Conservation (phyloP, 2,797 vertebrate species). For the Arremon brunneinucha region DNA sequence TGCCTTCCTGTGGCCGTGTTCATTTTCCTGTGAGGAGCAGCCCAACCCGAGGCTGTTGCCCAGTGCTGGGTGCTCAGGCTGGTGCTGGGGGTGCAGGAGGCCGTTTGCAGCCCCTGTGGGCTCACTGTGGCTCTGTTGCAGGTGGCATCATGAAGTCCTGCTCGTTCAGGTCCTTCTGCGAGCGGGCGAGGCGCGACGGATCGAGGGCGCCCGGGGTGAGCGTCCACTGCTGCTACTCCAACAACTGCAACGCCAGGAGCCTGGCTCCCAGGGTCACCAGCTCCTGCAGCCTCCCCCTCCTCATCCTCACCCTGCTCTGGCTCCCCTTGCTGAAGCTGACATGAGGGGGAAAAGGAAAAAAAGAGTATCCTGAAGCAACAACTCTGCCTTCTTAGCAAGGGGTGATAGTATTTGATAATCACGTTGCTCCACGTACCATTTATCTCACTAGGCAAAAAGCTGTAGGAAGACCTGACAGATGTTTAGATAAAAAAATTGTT, state of each 20-base stretch:
- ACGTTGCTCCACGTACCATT: fast-evolving
- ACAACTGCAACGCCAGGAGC: slow-evolving; percentile 83
- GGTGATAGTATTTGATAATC: not conserved
- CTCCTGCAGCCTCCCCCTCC: slow-evolving; percentile 63
- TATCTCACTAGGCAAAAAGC: not conserved
- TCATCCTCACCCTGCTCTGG: slow-evolving; percentile 61
- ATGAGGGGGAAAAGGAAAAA: not conserved
- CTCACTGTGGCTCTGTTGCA: slow-evolving; percentile 46
- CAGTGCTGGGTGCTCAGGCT: not conserved
- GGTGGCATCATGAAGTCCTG: slow-evolving; percentile 91
- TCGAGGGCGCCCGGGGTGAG: slow-evolving; percentile 81
- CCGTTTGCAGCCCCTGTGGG: not conserved
- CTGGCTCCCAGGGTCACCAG: slow-evolving; percentile 52
- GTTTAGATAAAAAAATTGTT: not conserved
- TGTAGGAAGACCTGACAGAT: not conserved
- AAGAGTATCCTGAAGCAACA: not conserved
- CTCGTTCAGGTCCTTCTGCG: slow-evolving; percentile 89
- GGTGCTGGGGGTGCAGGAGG: not conserved
- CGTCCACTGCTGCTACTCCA: slow-evolving; percentile 87
- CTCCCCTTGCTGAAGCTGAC: slow-evolving; percentile 48
- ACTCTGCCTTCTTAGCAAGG: not conserved
- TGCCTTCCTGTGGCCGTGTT: not conserved
- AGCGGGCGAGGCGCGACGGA: slow-evolving; percentile 83
- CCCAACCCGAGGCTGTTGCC: not conserved
- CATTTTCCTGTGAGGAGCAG: not conserved